phyloP scores from a whole-genome alignment of 2,113 vertebrate genomes.

The Tinamus guttatus region DNA sequence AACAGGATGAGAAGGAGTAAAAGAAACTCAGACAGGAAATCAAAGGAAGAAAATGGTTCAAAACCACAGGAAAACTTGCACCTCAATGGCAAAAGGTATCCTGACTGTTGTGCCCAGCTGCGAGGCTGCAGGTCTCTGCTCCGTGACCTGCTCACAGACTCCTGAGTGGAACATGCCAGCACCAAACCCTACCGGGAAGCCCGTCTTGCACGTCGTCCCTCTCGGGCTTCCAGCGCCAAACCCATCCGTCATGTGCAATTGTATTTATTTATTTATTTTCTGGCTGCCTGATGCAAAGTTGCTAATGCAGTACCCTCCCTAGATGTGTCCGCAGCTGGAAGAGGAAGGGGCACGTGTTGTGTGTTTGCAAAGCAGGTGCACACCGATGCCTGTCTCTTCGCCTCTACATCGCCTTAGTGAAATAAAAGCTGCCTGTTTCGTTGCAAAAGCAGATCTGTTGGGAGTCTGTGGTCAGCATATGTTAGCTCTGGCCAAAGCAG shows the following conservation, averaged over 20 bases:
- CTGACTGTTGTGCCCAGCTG: not conserved
- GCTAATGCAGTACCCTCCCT: not conserved
- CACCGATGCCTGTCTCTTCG: not conserved
- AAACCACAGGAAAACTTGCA: not conserved
- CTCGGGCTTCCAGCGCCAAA: not conserved
- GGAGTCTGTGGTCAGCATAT: not conserved
- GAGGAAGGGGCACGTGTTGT: fast-evolving
- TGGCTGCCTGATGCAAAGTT: constrained; percentile 42
- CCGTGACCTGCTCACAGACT: not conserved
- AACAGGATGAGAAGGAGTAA: not conserved
- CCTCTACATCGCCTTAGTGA: not conserved
- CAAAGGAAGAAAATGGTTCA: not conserved
- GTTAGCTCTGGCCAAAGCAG: not conserved
- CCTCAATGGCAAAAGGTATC: not conserved
- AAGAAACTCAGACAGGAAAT: not conserved
- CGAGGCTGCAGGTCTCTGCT: not conserved
- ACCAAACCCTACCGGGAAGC: not conserved
- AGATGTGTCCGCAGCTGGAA: fast-evolving
- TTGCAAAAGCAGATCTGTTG: not conserved
- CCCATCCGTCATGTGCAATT: not conserved
- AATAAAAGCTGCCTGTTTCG: not conserved
- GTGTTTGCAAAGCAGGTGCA: not conserved
- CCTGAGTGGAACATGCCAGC: not conserved
- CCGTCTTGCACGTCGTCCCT: not conserved
- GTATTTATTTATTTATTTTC: constrained; percentile 71